A percentile compares a stretch with the other conserved stretches of the same genome.
phyloP scores from a whole-genome alignment of 2,888 invertebrate species.

The Ormyrus nitidulus region DNA sequence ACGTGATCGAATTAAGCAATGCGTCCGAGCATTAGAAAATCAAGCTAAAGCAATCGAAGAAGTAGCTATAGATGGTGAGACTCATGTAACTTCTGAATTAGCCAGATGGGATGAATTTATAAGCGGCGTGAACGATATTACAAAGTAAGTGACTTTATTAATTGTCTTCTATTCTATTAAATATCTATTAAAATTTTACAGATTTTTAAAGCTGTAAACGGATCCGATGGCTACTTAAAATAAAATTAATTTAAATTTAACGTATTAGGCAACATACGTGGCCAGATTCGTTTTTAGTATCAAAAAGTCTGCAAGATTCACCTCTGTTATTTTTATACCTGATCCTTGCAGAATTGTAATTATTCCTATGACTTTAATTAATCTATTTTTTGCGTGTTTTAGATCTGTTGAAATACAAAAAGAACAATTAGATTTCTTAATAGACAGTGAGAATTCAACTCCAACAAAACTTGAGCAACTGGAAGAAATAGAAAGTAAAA shows the following conservation, averaged over 20 bases:
- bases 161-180: no score
- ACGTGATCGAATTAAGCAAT: constrained; percentile 77
- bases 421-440: constrained; percentile 77
- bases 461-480: constrained; percentile 82
- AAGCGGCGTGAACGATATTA: constrained; percentile 80
- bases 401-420: constrained; percentile 70
- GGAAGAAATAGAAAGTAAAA: constrained; percentile 83
- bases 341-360: constrained; percentile 9
- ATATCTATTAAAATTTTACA: no score
- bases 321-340: no score
- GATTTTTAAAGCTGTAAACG: no score
- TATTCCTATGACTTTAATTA: not conserved
- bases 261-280: no score
- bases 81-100: constrained; percentile 78
- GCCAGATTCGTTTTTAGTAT: no score
- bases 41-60: constrained; percentile 85
- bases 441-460: constrained; percentile 81
- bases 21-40: constrained; percentile 79
- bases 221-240: not conserved
- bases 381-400: constrained; percentile 25
- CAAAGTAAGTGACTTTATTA: constrained; percentile 76
- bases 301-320: no score
- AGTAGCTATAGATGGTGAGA: constrained; percentile 80
- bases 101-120: constrained; percentile 85
- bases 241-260: not conserved